phyloP scores from a whole-genome alignment of 2,797 vertebrate genomes.

The Poecilia velifera region DNA sequence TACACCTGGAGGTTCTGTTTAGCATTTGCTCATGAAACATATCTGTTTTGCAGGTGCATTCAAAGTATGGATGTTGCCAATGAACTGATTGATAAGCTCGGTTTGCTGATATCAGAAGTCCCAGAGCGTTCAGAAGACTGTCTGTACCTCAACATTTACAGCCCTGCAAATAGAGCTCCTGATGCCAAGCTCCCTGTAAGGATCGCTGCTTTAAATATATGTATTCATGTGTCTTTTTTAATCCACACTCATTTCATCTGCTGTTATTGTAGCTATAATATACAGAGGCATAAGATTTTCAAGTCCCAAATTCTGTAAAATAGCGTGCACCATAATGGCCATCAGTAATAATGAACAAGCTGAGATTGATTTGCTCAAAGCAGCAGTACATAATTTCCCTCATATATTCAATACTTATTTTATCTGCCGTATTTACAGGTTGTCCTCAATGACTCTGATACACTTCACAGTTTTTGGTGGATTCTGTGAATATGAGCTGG shows the following conservation, averaged over 20 bases:
- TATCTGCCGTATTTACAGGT: neutral
- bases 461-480: neutral
- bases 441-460: neutral
- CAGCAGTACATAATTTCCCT: neutral
- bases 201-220: neutral
- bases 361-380: neutral
- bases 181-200: slow-evolving; percentile 75
- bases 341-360: neutral
- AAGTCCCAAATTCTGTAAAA: neutral
- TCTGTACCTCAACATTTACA: slow-evolving; percentile 83
- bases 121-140: slow-evolving; percentile 81
- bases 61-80: slow-evolving; percentile 9
- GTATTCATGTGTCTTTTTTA: neutral
- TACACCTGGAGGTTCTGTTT: neutral
- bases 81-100: accelerated
- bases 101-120: accelerated
- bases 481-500: neutral
- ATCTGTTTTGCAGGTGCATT: slow-evolving; percentile 65
- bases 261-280: neutral
- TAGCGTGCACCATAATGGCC: neutral
- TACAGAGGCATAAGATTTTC: neutral
- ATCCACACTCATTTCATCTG: neutral
- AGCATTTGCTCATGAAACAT: neutral
- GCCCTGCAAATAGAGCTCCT: slow-evolving; percentile 64
- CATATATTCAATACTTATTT: neutral